These are phyloP conservation scores for Chironomus striatipennis DNA, from an alignment of 1,140 invertebrate species.

Conservation along the genomic window DNA sequence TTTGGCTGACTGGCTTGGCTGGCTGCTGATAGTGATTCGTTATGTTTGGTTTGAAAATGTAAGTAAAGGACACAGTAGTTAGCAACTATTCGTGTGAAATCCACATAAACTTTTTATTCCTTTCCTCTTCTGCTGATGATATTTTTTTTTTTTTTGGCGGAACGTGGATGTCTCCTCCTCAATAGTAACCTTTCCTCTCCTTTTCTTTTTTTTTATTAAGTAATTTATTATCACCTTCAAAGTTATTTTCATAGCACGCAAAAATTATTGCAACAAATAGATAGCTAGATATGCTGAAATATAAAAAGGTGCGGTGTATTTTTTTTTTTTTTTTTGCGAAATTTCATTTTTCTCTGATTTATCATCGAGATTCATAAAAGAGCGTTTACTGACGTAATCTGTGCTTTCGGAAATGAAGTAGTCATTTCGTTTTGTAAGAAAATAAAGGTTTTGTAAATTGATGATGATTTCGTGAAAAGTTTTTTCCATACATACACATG, in stretches of 20 bases:
- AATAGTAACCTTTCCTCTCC: not conserved
- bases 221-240: not conserved
- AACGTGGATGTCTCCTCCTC: not conserved
- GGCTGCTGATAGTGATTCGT: not conserved
- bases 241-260: not conserved
- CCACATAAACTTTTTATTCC: not conserved
- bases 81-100: not conserved
- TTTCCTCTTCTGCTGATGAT: too few relatives aligned
- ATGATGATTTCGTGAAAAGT: not conserved
- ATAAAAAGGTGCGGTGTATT: not conserved
- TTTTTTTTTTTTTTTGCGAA: not conserved
- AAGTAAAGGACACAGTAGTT: not conserved
- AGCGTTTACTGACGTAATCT: constrained; percentile 2
- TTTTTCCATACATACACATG: not conserved
- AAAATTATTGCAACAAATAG: constrained; percentile 2
- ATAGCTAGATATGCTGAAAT: not conserved
- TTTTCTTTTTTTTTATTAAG: not conserved
- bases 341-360: not conserved
- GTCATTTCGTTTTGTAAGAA: not conserved
- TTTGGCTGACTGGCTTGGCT: too few relatives aligned
- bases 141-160: too few relatives aligned
- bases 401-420: constrained; percentile 11
- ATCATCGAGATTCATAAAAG: not conserved
- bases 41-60: too few relatives aligned
- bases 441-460: not conserved